phyloP scores from a whole-genome alignment of 2,797 vertebrate species.

The Anas capensis region DNA sequence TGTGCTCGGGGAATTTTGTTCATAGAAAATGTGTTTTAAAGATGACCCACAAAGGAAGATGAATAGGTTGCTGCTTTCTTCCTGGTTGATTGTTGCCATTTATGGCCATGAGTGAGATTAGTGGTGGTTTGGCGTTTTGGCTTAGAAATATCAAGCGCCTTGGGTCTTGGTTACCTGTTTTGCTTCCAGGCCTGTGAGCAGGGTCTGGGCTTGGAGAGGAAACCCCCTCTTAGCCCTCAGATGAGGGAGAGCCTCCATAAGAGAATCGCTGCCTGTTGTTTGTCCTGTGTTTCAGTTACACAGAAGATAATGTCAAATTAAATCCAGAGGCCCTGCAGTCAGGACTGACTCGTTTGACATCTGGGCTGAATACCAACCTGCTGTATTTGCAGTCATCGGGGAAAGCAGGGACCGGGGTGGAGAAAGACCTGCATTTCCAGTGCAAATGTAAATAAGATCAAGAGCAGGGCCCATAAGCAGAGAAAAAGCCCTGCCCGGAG shows the following conservation, averaged over 20 bases:
- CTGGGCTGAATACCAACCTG: background rate
- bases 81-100: conserved; percentile 21
- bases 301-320: conserved; percentile 11
- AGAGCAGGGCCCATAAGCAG: background rate
- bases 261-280: background rate
- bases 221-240: background rate
- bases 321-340: conserved; percentile 16
- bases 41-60: conserved; percentile 43
- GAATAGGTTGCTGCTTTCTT: conserved; percentile 12
- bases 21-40: conserved; percentile 27
- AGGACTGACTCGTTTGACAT: conserved; percentile 9
- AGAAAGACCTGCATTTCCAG: conserved; percentile 45
- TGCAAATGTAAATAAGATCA: conserved; percentile 42
- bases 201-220: background rate
- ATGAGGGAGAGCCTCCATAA: background rate
- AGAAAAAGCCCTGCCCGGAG: background rate
- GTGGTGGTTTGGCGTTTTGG: background rate
- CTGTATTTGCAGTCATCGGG: background rate
- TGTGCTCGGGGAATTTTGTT: conserved; percentile 26
- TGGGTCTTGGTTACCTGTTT: conserved; percentile 25
- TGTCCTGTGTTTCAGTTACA: conserved; percentile 33
- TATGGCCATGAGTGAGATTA: conserved; percentile 29
- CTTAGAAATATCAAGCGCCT: conserved; percentile 6
- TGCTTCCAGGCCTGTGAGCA: conserved; percentile 6
- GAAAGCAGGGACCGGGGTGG: conserved; percentile 13